A percentile compares a stretch with the other conserved stretches of the same genome.
These are phyloP conservation scores for Callipepla californica DNA, from an alignment of 2,113 vertebrate species.

Conservation along the genomic window DNA sequence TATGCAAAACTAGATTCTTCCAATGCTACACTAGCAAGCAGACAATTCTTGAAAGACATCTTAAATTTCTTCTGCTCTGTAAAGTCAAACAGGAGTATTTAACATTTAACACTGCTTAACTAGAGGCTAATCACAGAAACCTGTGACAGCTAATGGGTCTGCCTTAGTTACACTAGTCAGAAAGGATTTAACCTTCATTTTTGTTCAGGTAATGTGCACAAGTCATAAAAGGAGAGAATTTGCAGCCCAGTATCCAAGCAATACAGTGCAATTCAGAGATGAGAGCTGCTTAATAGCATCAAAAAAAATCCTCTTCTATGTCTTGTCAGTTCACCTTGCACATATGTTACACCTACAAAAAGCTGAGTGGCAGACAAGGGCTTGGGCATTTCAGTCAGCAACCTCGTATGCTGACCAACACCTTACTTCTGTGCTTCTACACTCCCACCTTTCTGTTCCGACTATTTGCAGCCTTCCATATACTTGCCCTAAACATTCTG, in stretches of 20 bases:
- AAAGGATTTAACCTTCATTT: slow-evolving; percentile 10
- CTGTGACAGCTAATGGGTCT: not conserved
- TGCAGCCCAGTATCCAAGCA: not conserved
- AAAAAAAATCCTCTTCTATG: not conserved
- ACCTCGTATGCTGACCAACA: not conserved
- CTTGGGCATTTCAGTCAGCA: not conserved
- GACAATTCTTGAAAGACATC: not conserved
- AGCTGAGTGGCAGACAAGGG: not conserved
- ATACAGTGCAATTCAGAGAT: not conserved
- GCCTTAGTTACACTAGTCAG: not conserved
- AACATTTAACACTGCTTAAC: not conserved
- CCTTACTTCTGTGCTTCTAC: not conserved
- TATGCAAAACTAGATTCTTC: not conserved
- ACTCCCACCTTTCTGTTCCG: not conserved
- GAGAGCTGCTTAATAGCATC: not conserved
- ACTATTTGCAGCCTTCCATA: not conserved
- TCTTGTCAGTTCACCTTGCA: not conserved
- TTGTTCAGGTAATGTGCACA: not conserved
- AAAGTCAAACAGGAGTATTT: not conserved
- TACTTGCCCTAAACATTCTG: not conserved
- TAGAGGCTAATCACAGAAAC: not conserved
- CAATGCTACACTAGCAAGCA: not conserved
- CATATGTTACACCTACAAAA: not conserved
- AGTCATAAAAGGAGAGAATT: slow-evolving; percentile 7
- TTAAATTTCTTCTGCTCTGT: not conserved